Conservation (phyloP, 2,113 vertebrate species). For the Rhipidura dahli region DNA sequence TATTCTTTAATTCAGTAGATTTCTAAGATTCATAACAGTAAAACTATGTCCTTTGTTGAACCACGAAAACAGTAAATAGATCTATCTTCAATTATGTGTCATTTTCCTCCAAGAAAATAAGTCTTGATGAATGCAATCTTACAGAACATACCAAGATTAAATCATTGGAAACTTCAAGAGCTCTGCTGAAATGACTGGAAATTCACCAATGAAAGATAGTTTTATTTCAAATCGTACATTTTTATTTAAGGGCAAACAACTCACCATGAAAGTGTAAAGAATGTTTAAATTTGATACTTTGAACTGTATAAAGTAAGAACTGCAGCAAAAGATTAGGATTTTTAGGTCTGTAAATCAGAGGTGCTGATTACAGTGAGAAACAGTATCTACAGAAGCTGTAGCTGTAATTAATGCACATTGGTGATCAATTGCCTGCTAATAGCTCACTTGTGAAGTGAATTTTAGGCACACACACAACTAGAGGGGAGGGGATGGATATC, state of each 20-base stretch:
- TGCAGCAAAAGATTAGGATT: not conserved
- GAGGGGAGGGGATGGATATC: not conserved
- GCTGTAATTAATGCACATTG: not conserved
- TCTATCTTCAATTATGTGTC: not conserved
- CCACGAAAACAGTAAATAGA: not conserved
- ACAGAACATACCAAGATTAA: not conserved
- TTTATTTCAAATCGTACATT: not conserved
- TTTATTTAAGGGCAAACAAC: not conserved
- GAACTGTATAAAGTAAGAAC: not conserved
- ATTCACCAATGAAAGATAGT: not conserved
- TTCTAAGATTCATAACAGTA: not conserved
- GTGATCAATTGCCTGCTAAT: not conserved
- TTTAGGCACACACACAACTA: not conserved
- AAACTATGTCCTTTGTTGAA: not conserved
- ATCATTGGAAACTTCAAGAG: not conserved
- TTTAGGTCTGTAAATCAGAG: not conserved
- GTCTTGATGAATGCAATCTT: not conserved
- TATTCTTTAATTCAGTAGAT: not conserved
- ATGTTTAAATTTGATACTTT: not conserved
- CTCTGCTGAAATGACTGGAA: not conserved
- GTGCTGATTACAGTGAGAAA: not conserved
- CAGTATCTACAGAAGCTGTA: not conserved
- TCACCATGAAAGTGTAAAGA: not conserved
- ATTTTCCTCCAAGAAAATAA: constrained; percentile 10
- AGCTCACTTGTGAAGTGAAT: not conserved